Evolutionary conservation across 2,888 invertebrate species (phyloP), one percentile per base, ranked within the genome.

Genomic region (Habroteleia sp.): DNA sequence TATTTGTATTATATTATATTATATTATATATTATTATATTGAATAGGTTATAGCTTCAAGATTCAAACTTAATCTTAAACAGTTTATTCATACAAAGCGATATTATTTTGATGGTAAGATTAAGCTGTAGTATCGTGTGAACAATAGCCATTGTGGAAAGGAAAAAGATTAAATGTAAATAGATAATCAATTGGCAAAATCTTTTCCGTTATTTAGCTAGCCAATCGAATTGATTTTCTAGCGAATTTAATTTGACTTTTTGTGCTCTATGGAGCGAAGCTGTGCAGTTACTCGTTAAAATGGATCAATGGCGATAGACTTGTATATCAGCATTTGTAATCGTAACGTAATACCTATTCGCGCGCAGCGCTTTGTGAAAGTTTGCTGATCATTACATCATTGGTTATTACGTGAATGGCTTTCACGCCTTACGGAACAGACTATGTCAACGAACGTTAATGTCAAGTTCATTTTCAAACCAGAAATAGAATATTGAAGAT

Each of bases 141-240:
- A 76, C 63, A 27, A 50, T 29, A 33, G 42, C 11, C 41, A 25
- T 20, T 10, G 41, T 33, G 3, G 11, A 16, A 17, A 68, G 44
- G 54, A 68, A 58, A 37, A 16, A 62, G 42, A 5, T 10, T 16
- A 1, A 8, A 73, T 69, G 63, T 58, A 60, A 68, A 27, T 78
- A 79, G 79, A 76, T 82, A 82, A 84, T 85, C 82, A 83, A 84
- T 84, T 80, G 83, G 81, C 79, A 81, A 82, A 84, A 83, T 82
- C 80, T 77, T 77, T 75, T 71, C 84, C 84, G 84, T 84, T 83
- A 83, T 76, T 79, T 69, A 27, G 60, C 77, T 75, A 76, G 73
- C 77, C 76, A 68, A 42, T 74, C 78, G 76, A 81, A 81, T 84
- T 82, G 80, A 81, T 83, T 80, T 71, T 69, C 74, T 69, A 58